phyloP scores from a whole-genome alignment of 2,888 invertebrate genomes.

The Plagiodera versicolora region DNA sequence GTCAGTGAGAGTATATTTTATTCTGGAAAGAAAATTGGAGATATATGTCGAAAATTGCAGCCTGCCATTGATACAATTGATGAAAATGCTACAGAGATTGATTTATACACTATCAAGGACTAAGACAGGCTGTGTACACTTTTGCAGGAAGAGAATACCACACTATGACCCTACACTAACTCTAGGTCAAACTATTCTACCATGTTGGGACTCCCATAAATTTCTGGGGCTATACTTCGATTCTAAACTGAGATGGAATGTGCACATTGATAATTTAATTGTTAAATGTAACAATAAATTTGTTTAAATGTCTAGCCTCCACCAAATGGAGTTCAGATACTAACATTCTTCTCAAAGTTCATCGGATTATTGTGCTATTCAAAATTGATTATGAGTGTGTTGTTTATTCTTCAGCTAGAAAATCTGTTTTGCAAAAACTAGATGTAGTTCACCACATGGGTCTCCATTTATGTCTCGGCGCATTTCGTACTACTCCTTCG shows the following conservation, averaged over 20 bases:
- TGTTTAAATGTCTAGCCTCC: background rate
- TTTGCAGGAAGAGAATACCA: no score
- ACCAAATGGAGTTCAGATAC: slow-evolving; percentile 14
- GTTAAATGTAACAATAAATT: no score
- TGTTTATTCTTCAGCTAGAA: slow-evolving; percentile 7
- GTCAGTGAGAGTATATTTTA: background rate
- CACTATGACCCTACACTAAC: background rate
- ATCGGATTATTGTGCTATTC: background rate
- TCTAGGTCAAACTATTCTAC: background rate
- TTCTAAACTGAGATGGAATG: no score
- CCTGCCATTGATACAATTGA: background rate
- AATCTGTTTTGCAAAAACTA: background rate
- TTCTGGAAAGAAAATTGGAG: background rate
- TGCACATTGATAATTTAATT: background rate
- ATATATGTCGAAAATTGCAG: background rate
- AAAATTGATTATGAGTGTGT: slow-evolving; percentile 13
- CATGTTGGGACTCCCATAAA: no score
- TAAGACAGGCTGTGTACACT: no score
- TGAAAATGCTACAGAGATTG: background rate
- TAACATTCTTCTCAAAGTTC: slow-evolving; percentile 1
- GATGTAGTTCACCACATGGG: background rate
- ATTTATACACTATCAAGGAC: no score
- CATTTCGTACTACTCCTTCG: background rate
- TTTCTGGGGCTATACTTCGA: no score
- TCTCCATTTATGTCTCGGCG: background rate